phyloP scores from a whole-genome alignment of 1,140 invertebrate species.

The Aethina tumida region DNA sequence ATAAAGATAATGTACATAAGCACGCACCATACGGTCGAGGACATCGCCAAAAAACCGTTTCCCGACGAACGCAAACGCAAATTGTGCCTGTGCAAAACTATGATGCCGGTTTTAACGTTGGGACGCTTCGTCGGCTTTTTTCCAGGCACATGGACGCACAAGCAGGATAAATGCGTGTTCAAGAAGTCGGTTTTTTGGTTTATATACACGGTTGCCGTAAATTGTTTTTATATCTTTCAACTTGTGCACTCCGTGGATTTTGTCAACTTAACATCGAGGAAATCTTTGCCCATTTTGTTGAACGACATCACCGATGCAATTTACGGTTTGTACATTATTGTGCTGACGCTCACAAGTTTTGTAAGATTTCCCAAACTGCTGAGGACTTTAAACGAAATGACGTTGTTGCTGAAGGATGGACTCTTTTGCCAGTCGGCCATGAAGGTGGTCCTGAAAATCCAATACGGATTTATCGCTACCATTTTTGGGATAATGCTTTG shows the following conservation, averaged over 20 bases:
- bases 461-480: slow-evolving; percentile 13
- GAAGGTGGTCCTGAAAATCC: slow-evolving; percentile 8
- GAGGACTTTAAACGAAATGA: slow-evolving; percentile 19
- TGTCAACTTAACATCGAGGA: slow-evolving; percentile 16
- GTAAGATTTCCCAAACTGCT: slow-evolving; percentile 18
- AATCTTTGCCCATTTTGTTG: slow-evolving; percentile 21
- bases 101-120: slow-evolving; percentile 15
- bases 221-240: slow-evolving; percentile 11
- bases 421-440: slow-evolving; percentile 23
- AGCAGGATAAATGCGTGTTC: slow-evolving; percentile 18
- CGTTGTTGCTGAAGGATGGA: slow-evolving; percentile 14
- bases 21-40: slow-evolving; percentile 1
- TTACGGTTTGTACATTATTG: slow-evolving; percentile 19
- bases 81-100: slow-evolving; percentile 22
- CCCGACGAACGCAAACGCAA: too few species aligned
- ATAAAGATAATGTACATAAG: not conserved
- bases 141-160: slow-evolving; percentile 16
- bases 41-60: slow-evolving; percentile 11
- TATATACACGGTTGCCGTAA: slow-evolving; percentile 14
- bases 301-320: slow-evolving; percentile 24
- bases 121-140: slow-evolving; percentile 23
- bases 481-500: slow-evolving; percentile 8
- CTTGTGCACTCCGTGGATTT: slow-evolving; percentile 15
- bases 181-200: slow-evolving; percentile 19
- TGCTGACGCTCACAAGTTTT: slow-evolving; percentile 15